Base-by-base conservation (phyloP, 2,113 vertebrate genomes). In the Ammodytes dubius region DNA sequence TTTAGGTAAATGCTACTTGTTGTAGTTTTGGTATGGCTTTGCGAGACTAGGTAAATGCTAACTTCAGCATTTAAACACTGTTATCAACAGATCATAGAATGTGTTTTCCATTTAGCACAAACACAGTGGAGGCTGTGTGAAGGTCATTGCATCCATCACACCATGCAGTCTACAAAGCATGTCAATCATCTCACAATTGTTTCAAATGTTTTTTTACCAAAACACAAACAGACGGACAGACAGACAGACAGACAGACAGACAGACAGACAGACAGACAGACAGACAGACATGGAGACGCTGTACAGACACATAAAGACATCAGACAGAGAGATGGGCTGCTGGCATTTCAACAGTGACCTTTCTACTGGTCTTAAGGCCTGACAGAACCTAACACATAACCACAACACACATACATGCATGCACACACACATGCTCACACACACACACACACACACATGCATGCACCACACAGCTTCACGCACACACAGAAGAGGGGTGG, bases 321-420 rank as follows among this genome's bases (percentile, higher is more conserved):
- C 63, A 58, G 54, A 54, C 27, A 45, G 27, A 50, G 5, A 73
- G 63, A 76, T 39, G 53, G 63, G 37, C 58, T 58, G 65, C 65
- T 85, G 85, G 58, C 77, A 87, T 87, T 87, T 89, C 72, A 82
- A 35, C 68, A 81, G 12, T 85, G 85, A 89, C 85, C 88, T 87
- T 87, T 89, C 70, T 65, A 7, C 40, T 60, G 66, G 52, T 65
- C 60, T 70, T 61, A 69, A 82, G 49, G 64, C 63, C 58, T 61
- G 63, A 70, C 7, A 46, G 64, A 65, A 54, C 52, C 50, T 8
- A 8, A 74, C 70, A 72, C 63, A 69, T 53, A 78, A 11, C 70
- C 63, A 80, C 49, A 71, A 59, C 45, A 45, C 60, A 59, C 43
- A 68, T 17, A n/a, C 42, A 73, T 45, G 49, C 43, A 63, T 50